phyloP scores from a whole-genome alignment of 2,113 vertebrate genomes.

The Ochotona princeps region DNA sequence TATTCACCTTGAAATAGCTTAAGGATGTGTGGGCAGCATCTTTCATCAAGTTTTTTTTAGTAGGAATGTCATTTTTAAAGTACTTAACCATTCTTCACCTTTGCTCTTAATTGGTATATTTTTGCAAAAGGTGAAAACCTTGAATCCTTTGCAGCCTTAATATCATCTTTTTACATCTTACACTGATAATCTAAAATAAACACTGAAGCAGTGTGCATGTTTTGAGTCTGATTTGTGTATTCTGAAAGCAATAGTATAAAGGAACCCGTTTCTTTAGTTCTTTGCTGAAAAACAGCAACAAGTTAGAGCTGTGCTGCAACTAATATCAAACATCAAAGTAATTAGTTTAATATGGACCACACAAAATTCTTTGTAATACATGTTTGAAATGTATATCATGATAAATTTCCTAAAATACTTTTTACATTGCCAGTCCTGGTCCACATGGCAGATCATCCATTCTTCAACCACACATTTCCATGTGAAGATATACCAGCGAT shows the following conservation, averaged over 20 bases:
- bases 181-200: constrained; percentile 31
- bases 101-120: no score
- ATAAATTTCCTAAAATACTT: constrained; percentile 85
- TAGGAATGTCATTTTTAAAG: not conserved
- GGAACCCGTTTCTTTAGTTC: constrained; percentile 71
- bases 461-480: constrained; percentile 81
- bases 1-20: no score
- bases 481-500: constrained; percentile 85
- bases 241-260: constrained; percentile 54
- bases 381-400: constrained; percentile 80
- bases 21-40: not conserved
- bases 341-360: constrained; percentile 83
- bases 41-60: constrained; percentile 23
- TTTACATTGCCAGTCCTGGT: constrained; percentile 81
- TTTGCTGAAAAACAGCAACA: constrained; percentile 75
- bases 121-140: not conserved
- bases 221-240: not conserved
- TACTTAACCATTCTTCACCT: not conserved
- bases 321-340: constrained; percentile 83
- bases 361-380: constrained; percentile 72
- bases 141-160: not conserved
- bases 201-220: not conserved
- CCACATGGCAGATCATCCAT: constrained; percentile 78
- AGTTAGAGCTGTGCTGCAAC: constrained; percentile 80
- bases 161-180: not conserved